Evolutionary conservation across 2,888 invertebrate genomes (phyloP).

Genomic region (Monoplex corrugatus): DNA sequence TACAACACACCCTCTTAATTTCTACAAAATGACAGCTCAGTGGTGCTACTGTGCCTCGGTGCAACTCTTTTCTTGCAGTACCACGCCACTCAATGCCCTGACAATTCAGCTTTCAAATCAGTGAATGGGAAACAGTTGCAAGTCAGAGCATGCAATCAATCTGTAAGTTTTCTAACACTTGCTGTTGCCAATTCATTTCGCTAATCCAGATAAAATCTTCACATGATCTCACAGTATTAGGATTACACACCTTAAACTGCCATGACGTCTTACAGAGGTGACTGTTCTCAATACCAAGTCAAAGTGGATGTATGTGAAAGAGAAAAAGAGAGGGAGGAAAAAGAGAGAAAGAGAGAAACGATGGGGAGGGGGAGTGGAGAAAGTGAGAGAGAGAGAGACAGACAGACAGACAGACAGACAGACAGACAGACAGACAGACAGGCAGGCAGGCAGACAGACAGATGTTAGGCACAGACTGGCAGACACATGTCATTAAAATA

Average conservation of each 20-base stretch:
- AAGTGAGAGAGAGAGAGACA: neutral
- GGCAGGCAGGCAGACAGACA: too few relatives aligned
- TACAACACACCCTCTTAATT: too few relatives aligned
- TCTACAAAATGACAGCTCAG: too few relatives aligned
- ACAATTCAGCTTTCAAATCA: neutral
- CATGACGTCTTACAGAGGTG: neutral
- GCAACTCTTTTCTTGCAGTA: too few relatives aligned
- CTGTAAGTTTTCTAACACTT: neutral
- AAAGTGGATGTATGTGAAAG: neutral
- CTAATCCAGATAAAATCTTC: constrained; percentile 10
- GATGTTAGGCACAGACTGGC: too few relatives aligned
- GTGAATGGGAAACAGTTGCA: neutral
- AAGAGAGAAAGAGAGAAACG: neutral
- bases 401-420: neutral
- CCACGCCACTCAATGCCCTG: neutral
- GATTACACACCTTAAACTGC: neutral
- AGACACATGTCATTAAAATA: too few relatives aligned
- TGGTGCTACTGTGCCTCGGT: too few relatives aligned
- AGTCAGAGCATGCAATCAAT: neutral
- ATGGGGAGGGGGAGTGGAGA: neutral
- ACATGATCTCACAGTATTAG: constrained; percentile 25
- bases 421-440: too few relatives aligned
- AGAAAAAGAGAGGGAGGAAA: neutral
- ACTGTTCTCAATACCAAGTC: neutral
- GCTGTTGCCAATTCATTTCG: neutral